Conservation (phyloP, 1,140 invertebrate species). For the Pseudomyrmex dendroicus region DNA sequence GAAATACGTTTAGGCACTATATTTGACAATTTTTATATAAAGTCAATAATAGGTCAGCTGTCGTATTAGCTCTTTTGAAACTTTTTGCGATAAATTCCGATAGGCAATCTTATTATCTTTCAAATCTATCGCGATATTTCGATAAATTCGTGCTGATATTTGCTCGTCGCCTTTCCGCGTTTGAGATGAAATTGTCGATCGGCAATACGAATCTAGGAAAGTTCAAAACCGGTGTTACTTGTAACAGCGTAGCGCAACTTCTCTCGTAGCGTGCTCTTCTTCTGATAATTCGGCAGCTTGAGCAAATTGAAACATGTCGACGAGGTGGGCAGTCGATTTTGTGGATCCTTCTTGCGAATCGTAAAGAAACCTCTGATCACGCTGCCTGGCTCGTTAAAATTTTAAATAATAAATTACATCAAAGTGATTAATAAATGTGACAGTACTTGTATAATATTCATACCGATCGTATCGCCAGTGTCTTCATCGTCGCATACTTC, state of each 20-base stretch:
- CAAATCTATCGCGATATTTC: background rate
- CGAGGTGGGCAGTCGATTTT: conserved; percentile 97
- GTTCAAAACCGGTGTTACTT: conserved; percentile 99
- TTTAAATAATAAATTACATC: conserved; percentile 9
- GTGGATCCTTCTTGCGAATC: conserved; percentile 97
- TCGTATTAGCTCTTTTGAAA: conserved; percentile 6
- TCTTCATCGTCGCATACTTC: conserved; percentile 99
- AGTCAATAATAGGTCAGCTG: background rate
- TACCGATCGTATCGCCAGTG: conserved; percentile 97
- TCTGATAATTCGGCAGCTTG: conserved; percentile 99
- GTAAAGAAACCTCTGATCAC: conserved; percentile 99
- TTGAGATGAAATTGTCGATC: background rate
- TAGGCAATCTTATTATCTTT: background rate
- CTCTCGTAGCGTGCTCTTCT: conserved; percentile 96
- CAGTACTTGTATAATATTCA: conserved; percentile 19
- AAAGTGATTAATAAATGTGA: background rate
- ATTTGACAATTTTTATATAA: conserved; percentile 23
- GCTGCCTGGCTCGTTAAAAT: conserved; percentile 87
- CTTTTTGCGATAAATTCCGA: background rate
- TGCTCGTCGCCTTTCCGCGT: conserved; percentile 5
- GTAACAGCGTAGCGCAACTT: conserved; percentile 99
- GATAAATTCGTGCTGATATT: conserved; percentile 16
- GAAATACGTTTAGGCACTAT: too few relatives aligned
- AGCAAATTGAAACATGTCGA: conserved; percentile 99
- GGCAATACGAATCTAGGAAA: conserved; percentile 89